Evolutionary conservation across 2,797 vertebrate species (phyloP).

Genomic region (Brachymystax lenok): DNA sequence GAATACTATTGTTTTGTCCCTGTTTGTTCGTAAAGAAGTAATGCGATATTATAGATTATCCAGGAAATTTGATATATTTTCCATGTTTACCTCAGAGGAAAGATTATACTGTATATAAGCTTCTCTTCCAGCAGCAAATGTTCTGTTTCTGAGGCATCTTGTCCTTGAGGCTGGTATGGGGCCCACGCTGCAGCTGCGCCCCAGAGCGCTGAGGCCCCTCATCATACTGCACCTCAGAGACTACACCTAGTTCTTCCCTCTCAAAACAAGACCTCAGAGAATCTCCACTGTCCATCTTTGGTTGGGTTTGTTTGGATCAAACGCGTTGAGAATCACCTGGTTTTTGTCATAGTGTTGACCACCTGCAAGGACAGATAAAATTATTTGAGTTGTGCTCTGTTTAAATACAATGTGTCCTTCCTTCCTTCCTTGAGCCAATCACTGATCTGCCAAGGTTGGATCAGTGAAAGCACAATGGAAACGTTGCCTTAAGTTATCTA

Average conservation of each 20-base stretch:
- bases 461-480: neutral
- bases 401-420: neutral
- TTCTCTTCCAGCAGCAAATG: slow-evolving; percentile 29
- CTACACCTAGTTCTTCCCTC: slow-evolving; percentile 26
- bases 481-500: neutral
- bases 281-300: slow-evolving; percentile 88
- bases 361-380: slow-evolving; percentile 69
- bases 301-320: slow-evolving; percentile 74
- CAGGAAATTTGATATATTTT: neutral
- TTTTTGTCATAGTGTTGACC: slow-evolving; percentile 85
- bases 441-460: neutral
- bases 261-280: slow-evolving; percentile 66
- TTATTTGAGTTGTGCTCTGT: neutral
- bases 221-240: slow-evolving; percentile 16
- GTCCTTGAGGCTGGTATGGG: slow-evolving; percentile 10
- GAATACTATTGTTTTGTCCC: neutral
- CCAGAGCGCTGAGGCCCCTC: slow-evolving; percentile 12
- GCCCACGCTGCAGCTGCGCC: slow-evolving; percentile 17
- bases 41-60: slow-evolving; percentile 38
- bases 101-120: neutral
- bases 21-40: neutral
- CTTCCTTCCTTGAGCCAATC: neutral
- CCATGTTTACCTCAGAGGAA: slow-evolving; percentile 7
- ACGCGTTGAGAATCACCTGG: slow-evolving; percentile 84
- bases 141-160: slow-evolving; percentile 6